Conservation (phyloP, 2,797 vertebrate genomes). For the Spinus olivaceus region DNA sequence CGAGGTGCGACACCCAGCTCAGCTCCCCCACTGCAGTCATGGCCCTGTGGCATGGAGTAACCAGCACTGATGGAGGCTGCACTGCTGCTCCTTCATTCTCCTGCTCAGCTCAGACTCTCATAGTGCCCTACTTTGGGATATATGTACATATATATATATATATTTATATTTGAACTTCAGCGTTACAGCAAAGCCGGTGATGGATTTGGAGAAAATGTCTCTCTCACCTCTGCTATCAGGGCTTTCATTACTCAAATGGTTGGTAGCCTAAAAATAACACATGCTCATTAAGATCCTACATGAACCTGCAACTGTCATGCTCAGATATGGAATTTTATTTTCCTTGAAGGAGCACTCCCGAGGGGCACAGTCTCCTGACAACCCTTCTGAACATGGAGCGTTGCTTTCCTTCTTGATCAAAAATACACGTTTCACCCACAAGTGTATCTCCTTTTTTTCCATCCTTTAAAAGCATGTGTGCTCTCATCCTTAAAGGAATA, state of each 20-base stretch:
- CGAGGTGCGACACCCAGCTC: not conserved
- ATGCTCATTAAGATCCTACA: not conserved
- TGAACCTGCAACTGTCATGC: not conserved
- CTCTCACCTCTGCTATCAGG: not conserved
- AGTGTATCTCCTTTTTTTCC: not conserved
- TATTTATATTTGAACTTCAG: not conserved
- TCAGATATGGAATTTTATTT: not conserved
- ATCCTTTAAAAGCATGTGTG: not conserved
- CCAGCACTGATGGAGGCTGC: not conserved
- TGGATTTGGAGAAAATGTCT: not conserved
- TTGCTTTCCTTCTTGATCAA: not conserved
- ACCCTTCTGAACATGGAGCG: rapidly evolving
- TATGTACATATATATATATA: too few relatives aligned
- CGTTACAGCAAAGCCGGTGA: not conserved
- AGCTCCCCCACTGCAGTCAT: not conserved
- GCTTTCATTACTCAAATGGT: not conserved
- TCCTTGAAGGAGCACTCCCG: not conserved
- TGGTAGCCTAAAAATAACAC: not conserved
- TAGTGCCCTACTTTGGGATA: not conserved
- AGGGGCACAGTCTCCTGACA: not conserved
- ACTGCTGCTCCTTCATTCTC: not conserved
- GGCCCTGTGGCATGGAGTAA: not conserved
- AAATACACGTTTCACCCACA: not conserved
- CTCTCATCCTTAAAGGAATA: not conserved
- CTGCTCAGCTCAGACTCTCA: not conserved